Evolutionary conservation across 2,797 vertebrate species (phyloP).

Genomic region (Chaunax sp.): DNA sequence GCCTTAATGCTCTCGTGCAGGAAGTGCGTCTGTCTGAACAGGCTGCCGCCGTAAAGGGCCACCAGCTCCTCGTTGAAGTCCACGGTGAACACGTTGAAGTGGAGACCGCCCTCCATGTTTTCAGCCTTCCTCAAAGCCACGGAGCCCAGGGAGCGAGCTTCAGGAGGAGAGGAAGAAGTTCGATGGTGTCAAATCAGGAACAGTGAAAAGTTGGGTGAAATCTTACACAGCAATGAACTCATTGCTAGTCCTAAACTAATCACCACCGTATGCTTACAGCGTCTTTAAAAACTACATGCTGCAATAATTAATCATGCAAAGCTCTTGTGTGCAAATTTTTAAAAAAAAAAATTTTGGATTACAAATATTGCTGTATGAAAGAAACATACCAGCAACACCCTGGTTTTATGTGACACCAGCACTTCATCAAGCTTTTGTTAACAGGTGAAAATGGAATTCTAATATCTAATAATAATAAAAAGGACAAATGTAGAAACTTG

Average conservation of each 20-base stretch:
- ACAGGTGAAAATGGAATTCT: background rate
- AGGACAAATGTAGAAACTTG: too few species aligned
- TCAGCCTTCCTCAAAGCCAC: conserved; percentile 96
- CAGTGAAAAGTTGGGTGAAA: background rate
- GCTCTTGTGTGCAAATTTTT: conserved; percentile 8
- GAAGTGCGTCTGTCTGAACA: conserved; percentile 92
- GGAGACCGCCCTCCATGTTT: conserved; percentile 87
- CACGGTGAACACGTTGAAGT: conserved; percentile 96
- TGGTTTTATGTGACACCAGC: background rate
- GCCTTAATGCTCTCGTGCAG: conserved; percentile 95
- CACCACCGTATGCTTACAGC: too few species aligned
- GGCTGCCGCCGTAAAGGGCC: conserved; percentile 94
- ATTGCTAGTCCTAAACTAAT: background rate
- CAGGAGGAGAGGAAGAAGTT: background rate
- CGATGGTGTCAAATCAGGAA: background rate
- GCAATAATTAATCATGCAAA: conserved; percentile 7
- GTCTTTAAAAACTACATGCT: too few species aligned
- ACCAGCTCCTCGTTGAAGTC: conserved; percentile 98
- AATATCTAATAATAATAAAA: too few species aligned
- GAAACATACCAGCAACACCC: background rate
- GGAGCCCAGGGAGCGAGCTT: conserved; percentile 95
- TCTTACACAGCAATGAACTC: background rate
- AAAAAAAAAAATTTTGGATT: background rate
- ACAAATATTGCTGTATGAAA: background rate
- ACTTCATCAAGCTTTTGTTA: background rate